A percentile compares a stretch with the other conserved stretches of the same genome.
phyloP scores from a whole-genome alignment of 1,140 invertebrate genomes.

The Procambarus virginalis region DNA sequence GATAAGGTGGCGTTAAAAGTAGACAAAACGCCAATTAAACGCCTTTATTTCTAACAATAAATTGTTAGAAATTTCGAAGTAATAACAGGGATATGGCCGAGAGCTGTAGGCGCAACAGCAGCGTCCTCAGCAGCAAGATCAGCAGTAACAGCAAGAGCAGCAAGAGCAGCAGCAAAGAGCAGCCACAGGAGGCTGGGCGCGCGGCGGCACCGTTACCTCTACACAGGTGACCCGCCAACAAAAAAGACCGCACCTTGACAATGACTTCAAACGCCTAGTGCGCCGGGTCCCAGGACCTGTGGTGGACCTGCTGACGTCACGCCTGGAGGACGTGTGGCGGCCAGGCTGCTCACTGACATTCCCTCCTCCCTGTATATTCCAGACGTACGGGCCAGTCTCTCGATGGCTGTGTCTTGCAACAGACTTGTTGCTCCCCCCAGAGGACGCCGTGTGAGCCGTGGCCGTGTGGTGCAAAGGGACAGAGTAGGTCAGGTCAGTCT shows the following conservation, averaged over 20 bases:
- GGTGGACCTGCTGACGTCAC: conserved; percentile 27
- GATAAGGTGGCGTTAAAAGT: too few species aligned
- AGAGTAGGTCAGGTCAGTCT: neutral
- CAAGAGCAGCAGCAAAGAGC: conserved; percentile 4
- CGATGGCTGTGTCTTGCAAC: neutral
- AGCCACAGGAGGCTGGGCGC: conserved; percentile 19
- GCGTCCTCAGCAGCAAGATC: neutral
- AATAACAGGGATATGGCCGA: neutral
- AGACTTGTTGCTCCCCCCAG: too few species aligned
- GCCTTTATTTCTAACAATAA: too few species aligned
- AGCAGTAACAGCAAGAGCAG: neutral
- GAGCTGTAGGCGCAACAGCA: neutral
- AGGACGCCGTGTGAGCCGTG: neutral
- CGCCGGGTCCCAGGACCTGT: conserved; percentile 13
- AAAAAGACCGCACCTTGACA: conserved; percentile 48
- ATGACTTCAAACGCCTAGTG: conserved; percentile 40
- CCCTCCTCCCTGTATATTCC: neutral
- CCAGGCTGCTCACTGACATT: neutral
- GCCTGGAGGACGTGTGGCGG: neutral
- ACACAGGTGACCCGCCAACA: conserved; percentile 40
- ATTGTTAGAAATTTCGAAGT: too few species aligned
- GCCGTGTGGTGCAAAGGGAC: neutral
- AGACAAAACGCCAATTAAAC: too few species aligned
- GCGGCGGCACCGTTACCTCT: conserved; percentile 36
- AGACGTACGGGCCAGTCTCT: neutral